Base-by-base conservation (phyloP, 37 sponge, comb jelly and placozoan species). In the Haliclona indistincta region DNA sequence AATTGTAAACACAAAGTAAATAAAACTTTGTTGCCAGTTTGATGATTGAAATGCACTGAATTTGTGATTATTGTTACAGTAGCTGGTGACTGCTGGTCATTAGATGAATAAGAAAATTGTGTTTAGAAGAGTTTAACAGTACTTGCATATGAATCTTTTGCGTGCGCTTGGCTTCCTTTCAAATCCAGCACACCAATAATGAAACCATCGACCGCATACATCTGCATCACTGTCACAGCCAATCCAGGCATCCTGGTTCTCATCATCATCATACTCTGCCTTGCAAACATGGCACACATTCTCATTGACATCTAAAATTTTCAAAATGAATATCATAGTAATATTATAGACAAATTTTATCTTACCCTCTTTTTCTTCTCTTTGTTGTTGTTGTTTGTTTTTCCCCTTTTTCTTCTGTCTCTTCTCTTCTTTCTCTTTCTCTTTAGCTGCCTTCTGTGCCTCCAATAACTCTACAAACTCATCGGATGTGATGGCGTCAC, bases 181-280 rank as follows among this genome's bases (percentile, higher is more conserved):
- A n/a, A n/a, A n/a, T n/a, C n/a, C n/a, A 41, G 75, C 75, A 56
- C 75, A 74, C 75, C 75, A 74, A 58, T 60, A 74, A 37, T 74
- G 75, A 32, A 41, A 74, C 75, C 75, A 74, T 13, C 75, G 20
- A 1, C 43, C 75, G 37, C 75, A 74, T 53, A 28, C 63, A 20
- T n/a, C n/a, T n/a, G n/a, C n/a, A n/a, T 8, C 43, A 8, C 38
- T 74, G 75, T 74, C 75, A 56, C 75, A 74, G 19, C 63, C 63
- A 58, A 74, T 74, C 75, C 75, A 74, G 3, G 63, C 63, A 23
- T 74, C 2, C 29, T 74, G 63, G 29, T 58, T 11, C 13, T 74
- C 75, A 37, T 74, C 63, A 4, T 74, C 75, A 74, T 74, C 63
- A 55, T 36, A 73, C 33, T 49, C 15, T 70, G 29, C 60, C 6